phyloP scores from a whole-genome alignment of 2,113 vertebrate species.

The Entomyzon cyanotis region DNA sequence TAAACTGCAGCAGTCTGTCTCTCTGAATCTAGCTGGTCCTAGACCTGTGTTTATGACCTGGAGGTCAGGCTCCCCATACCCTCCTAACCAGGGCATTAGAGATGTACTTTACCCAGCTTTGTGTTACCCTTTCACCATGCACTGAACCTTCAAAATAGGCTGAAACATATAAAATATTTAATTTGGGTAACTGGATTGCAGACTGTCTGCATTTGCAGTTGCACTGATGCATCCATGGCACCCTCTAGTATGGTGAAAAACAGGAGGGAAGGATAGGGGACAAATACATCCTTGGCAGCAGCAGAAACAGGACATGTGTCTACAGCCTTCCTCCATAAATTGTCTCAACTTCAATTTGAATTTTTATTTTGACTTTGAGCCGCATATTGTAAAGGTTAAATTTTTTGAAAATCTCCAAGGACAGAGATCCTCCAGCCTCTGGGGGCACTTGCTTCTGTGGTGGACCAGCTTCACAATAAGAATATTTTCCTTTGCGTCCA shows the following conservation, averaged over 20 bases:
- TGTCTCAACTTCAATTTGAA: background rate
- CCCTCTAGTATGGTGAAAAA: background rate
- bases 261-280: background rate
- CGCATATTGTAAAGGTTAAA: background rate
- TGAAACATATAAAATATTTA: background rate
- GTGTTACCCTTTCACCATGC: background rate
- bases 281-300: background rate
- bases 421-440: background rate
- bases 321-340: background rate
- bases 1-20: background rate
- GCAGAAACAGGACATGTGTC: fast-evolving
- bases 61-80: background rate
- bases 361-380: background rate
- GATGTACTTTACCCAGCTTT: background rate
- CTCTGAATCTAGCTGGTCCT: background rate
- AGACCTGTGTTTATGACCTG: background rate
- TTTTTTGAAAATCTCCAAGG: background rate
- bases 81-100: background rate
- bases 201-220: background rate
- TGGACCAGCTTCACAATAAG: background rate
- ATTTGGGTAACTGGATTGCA: background rate
- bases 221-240: background rate
- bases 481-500: background rate
- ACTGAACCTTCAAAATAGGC: background rate
- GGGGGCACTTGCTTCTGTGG: background rate